Base-by-base conservation (phyloP, 2,113 vertebrate species). In the Oenanthe melanoleuca region DNA sequence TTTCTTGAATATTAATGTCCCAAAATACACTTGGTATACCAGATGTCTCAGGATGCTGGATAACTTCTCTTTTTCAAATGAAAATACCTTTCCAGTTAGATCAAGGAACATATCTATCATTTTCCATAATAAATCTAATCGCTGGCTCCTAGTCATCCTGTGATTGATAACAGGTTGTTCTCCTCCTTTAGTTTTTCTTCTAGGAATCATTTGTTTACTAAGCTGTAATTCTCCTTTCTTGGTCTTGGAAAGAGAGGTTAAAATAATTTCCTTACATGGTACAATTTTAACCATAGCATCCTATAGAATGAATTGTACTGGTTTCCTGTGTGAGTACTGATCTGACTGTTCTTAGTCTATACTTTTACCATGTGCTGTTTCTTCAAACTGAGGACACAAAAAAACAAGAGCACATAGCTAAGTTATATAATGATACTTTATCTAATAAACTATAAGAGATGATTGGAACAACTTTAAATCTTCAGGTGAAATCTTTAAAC, bases 91-190 rank as follows among this genome's bases (percentile, higher is more conserved):
- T 93, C 50, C 7, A 34, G 16, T 83, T 88, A 50, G 23, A 83
- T 83, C 38, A 83, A 89, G 33, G 17, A 88, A 73, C 3, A 15
- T 45, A 89, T 80, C 25, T 93, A 49, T 82, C 50, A 86, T 82
- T 78, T 95, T 86, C 40, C 16, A 53, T 7, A 21, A 37, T 55
- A 88, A 92, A 93, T 75, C 63, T 13, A 61, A 59, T 86, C 3
- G 1, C 18, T 59, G 71, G 26, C 45, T 86, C 14, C 23, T 63
- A 83, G 52, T 86, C 47, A 63, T 64, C 26, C 26, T 56, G 44
- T 95, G 88, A 94, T 28, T 93, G 75, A 78, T 95, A 92, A 34
- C 42, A 77, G 14, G 4, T 84, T 84, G 20, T 88, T 90, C 45
- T 91, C 23, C 24, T 77, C 29, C 65, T 61, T 70, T n/a, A 72